Evolutionary conservation across 2,888 invertebrate species (phyloP).

Genomic region (Ennomos erosarius): DNA sequence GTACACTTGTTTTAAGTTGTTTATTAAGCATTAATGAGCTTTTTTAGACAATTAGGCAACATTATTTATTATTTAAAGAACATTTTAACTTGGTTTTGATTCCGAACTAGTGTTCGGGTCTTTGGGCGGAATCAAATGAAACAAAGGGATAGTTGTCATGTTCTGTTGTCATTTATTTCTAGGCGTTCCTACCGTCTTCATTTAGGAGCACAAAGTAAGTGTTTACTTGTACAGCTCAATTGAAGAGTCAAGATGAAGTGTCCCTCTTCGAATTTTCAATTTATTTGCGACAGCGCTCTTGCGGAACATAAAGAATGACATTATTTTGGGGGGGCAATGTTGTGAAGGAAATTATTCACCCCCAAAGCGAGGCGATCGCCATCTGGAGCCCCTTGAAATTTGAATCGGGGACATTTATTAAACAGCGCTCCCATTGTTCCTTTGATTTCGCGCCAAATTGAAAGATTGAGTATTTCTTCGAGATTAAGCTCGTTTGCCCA

Average conservation of each 20-base stretch:
- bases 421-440: constrained; percentile 61
- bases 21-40: too few species aligned
- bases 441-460: constrained; percentile 58
- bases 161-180: constrained; percentile 12
- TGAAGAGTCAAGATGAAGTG: constrained; percentile 28
- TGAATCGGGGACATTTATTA: constrained; percentile 69
- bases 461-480: constrained; percentile 45
- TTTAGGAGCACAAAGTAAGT: constrained; percentile 42
- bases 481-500: constrained; percentile 39
- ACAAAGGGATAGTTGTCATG: neutral
- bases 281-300: constrained; percentile 57
- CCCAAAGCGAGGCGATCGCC: constrained; percentile 59
- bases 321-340: constrained; percentile 57
- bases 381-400: constrained; percentile 68
- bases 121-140: too few species aligned
- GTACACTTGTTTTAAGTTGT: too few species aligned
- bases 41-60: too few species aligned
- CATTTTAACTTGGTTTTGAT: too few species aligned
- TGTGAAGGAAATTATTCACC: constrained; percentile 69
- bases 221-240: constrained; percentile 51
- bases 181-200: constrained; percentile 12
- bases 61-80: too few species aligned
- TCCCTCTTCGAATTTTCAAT: constrained; percentile 51
- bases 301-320: constrained; percentile 55
- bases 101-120: too few species aligned